Conservation (phyloP, 1,140 invertebrate genomes). For the Saccostrea cuccullata region DNA sequence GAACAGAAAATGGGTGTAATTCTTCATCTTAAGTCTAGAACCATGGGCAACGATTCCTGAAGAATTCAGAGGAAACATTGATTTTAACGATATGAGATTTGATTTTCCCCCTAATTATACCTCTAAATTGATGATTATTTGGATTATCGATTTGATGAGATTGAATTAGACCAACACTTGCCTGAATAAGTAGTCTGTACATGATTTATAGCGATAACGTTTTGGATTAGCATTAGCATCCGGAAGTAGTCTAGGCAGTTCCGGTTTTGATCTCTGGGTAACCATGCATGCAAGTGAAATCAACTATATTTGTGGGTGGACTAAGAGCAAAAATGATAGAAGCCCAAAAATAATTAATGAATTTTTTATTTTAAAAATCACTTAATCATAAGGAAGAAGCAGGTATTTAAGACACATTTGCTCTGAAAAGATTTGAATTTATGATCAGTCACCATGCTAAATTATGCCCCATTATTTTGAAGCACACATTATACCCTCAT, state of each 20-base stretch:
- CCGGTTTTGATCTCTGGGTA: background rate
- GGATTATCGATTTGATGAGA: background rate
- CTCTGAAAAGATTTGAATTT: no score
- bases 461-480: no score
- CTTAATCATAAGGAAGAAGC: background rate
- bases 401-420: no score
- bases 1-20: background rate
- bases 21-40: background rate
- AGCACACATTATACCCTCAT: no score
- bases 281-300: constrained; percentile 1
- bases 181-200: constrained; percentile 7
- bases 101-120: constrained; percentile 5
- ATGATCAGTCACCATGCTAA: no score
- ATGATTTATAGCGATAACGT: background rate
- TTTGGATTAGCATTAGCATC: background rate
- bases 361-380: background rate
- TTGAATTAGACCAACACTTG: background rate
- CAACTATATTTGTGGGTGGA: background rate
- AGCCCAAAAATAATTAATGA: background rate
- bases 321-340: background rate
- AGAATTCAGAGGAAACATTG: constrained; percentile 17
- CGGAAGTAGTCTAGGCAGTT: constrained; percentile 19
- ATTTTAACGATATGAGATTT: constrained; percentile 16
- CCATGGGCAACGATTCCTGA: constrained; percentile 1
- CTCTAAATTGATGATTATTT: background rate